Base-by-base conservation (phyloP, 2,888 invertebrate species). In the Eledona agricola region DNA sequence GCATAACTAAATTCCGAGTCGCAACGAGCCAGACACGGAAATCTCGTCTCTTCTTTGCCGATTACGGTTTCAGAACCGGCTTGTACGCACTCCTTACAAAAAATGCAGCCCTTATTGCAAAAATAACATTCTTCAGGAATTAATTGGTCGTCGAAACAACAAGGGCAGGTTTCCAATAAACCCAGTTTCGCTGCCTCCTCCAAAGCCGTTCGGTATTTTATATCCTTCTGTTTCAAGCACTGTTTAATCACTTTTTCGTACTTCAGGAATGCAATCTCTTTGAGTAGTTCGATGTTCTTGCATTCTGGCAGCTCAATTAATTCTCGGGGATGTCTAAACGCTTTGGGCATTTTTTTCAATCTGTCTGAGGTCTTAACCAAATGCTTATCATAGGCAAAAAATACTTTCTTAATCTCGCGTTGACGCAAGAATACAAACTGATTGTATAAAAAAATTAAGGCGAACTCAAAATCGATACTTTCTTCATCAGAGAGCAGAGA, bases 141-240 rank as follows among this genome's bases (percentile, higher is more conserved):
- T 16, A 79, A 64, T 57, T 83, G 81, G 31, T 80, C 79, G 31
- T 81, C 80, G 55, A 58, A 83, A 59, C 85, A 85, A 62, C 81
- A 81, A 13, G 71, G 71, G 66, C 85, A 85, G 2, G 66, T 71
- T 59, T 73, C 67, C 3, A 76, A 50, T 19, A 73, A 57, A 20
- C 70, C 67, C 22, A 77, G 64, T 43, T 63, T 55, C 32, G 60
- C 68, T 56, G 78, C 74, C 67, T 78, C 55, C 69, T 67, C 55
- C 60, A 63, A 58, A 51, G 59, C 72, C 10, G 49, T 16, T 3
- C 62, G 57, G 54, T 78, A 77, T 4, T 61, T 53, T 4, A 60
- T 53, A 37, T 73, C 64, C n/a, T 66, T 65, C 6, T 64, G 50
- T 3, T 67, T 64, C 0, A 77, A 28, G 5, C 17, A 23, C 10